Percentiles rank a stretch among this genome's conserved stretches.
These are phyloP conservation scores for Rousettus madagascariensis DNA, from an alignment of 2,797 vertebrate genomes.

Conservation along the genomic window DNA sequence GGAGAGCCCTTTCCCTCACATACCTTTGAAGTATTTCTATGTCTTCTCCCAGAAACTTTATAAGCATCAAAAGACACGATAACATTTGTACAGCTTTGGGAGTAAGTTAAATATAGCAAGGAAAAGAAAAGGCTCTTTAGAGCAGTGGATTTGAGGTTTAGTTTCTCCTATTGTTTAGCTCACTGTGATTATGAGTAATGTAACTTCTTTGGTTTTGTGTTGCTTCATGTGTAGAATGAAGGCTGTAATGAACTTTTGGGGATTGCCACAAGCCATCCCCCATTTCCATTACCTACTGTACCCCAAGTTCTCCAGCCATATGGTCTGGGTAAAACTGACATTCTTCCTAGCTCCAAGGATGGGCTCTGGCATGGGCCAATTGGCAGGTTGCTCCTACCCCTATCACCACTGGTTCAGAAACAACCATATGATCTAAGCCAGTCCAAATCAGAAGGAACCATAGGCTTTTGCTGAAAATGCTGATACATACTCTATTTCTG, in stretches of 20 bases:
- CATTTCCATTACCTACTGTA: not conserved
- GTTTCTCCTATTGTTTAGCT: not conserved
- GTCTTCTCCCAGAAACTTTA: slow-evolving; percentile 17
- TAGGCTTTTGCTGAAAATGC: not conserved
- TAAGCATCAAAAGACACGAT: not conserved
- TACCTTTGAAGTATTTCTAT: not conserved
- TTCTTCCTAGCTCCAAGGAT: not conserved
- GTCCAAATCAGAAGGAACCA: not conserved
- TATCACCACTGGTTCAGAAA: not conserved
- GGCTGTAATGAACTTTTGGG: not conserved
- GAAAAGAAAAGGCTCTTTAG: not conserved
- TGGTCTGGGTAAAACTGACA: not conserved
- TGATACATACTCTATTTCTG: not conserved
- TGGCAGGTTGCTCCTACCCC: not conserved
- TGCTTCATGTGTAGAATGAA: not conserved
- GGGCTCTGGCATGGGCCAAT: not conserved
- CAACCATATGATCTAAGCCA: not conserved
- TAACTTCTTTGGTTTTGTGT: not conserved
- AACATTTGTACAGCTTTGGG: not conserved
- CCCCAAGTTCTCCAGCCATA: not conserved
- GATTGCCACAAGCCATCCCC: not conserved
- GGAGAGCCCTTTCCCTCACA: not conserved
- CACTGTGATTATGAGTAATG: not conserved
- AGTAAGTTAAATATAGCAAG: not conserved
- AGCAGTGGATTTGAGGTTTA: not conserved